Conservation (phyloP, 2,113 vertebrate genomes). For the Dolichotis patagonum region DNA sequence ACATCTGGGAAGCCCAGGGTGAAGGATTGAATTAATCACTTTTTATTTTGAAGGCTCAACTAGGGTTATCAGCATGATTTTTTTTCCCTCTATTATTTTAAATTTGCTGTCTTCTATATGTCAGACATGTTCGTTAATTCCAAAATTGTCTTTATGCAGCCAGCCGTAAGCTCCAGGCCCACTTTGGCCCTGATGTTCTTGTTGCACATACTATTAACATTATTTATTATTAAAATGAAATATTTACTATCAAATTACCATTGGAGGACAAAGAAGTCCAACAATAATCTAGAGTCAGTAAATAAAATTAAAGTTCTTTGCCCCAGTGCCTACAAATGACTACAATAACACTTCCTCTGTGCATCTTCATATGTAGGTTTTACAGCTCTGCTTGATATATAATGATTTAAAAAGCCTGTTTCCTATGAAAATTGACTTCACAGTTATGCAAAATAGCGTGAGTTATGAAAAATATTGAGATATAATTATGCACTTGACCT, state of each 20-base stretch:
- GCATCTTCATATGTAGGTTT: background rate
- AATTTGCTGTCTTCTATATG: background rate
- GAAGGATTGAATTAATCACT: background rate
- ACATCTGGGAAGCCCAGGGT: background rate
- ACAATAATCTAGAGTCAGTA: background rate
- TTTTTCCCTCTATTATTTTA: background rate
- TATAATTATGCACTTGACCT: background rate
- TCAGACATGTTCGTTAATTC: background rate
- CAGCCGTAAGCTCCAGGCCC: background rate
- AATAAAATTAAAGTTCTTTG: background rate
- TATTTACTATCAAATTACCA: background rate
- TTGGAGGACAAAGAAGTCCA: background rate
- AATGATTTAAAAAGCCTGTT: background rate
- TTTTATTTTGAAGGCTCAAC: background rate
- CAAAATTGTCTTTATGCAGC: background rate
- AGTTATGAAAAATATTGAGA: background rate
- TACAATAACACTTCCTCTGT: background rate
- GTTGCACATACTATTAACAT: background rate
- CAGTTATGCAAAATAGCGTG: background rate
- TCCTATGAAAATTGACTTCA: background rate
- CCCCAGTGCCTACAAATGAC: too few relatives aligned
- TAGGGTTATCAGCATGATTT: background rate
- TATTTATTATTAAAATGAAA: slow-evolving; percentile 23
- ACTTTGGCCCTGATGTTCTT: background rate
- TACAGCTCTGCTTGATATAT: background rate